Evolutionary conservation across 1,140 invertebrate species (phyloP).

Genomic region (Chelonus insularis): DNA sequence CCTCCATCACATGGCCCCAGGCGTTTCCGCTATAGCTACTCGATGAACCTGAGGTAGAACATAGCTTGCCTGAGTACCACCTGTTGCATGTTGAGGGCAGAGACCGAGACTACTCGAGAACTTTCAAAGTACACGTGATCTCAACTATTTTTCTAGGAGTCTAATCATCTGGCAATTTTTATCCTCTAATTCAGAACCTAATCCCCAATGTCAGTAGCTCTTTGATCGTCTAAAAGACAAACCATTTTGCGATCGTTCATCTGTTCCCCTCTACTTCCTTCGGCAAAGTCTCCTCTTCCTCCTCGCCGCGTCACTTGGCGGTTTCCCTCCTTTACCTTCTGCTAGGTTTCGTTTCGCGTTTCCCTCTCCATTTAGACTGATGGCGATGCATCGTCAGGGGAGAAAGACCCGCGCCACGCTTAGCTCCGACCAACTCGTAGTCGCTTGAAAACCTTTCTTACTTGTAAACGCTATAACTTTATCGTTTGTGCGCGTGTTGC

Average conservation of each 20-base stretch:
- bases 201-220: not conserved
- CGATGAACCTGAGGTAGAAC: too few relatives aligned
- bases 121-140: too few relatives aligned
- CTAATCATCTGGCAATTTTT: too few relatives aligned
- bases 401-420: constrained; percentile 48
- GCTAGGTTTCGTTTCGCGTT: constrained; percentile 38
- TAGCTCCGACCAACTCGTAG: constrained; percentile 48
- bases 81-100: too few relatives aligned
- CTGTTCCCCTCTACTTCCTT: constrained; percentile 29
- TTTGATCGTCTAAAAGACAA: constrained; percentile 17
- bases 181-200: too few relatives aligned
- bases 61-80: too few relatives aligned
- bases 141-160: too few relatives aligned
- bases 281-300: constrained; percentile 13
- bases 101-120: too few relatives aligned
- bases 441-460: constrained; percentile 53
- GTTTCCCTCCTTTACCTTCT: constrained; percentile 29
- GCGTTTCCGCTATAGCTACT: too few relatives aligned
- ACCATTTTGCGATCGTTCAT: constrained; percentile 29
- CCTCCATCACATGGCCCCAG: too few relatives aligned
- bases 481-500: constrained; percentile 29
- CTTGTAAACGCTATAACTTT: constrained; percentile 40
- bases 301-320: constrained; percentile 12
- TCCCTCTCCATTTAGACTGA: constrained; percentile 33
- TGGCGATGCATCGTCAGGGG: constrained; percentile 47